Conservation (phyloP, 2,113 vertebrate genomes). For the Elgaria multicarinata region DNA sequence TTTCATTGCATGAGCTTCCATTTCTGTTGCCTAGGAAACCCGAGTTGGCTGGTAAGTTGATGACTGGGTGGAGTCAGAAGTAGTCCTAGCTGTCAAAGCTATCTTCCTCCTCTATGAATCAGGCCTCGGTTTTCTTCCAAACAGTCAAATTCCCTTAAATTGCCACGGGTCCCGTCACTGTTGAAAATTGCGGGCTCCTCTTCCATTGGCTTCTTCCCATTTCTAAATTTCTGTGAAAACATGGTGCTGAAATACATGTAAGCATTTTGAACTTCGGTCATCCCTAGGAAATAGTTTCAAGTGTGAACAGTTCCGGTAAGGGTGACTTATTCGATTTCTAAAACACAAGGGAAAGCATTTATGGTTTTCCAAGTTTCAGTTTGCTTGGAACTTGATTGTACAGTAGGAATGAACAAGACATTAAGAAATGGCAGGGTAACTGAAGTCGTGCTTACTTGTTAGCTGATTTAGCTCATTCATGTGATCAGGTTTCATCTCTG, state of each 20-base stretch:
- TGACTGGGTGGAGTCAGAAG: background rate
- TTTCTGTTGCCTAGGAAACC: slow-evolving; percentile 73
- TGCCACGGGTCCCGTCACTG: background rate
- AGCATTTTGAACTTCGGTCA: background rate
- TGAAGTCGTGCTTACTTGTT: too few relatives aligned
- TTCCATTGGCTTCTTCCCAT: background rate
- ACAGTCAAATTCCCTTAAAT: background rate
- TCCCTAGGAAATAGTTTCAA: background rate
- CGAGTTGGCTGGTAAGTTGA: slow-evolving; percentile 55
- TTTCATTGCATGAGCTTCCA: slow-evolving; percentile 47
- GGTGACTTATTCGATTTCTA: background rate
- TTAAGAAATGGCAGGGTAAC: background rate
- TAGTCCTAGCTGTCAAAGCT: slow-evolving; percentile 29
- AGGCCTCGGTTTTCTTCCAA: background rate
- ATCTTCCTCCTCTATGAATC: background rate
- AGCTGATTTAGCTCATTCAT: background rate
- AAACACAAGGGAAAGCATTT: background rate
- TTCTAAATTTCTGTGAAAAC: background rate
- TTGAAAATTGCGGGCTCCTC: background rate
- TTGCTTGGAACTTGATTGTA: background rate
- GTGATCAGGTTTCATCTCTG: background rate
- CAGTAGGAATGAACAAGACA: background rate
- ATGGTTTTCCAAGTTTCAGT: background rate
- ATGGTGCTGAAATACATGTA: background rate
- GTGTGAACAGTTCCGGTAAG: background rate